phyloP scores from a whole-genome alignment of 2,113 vertebrate species.

The Pedionomus torquatus region DNA sequence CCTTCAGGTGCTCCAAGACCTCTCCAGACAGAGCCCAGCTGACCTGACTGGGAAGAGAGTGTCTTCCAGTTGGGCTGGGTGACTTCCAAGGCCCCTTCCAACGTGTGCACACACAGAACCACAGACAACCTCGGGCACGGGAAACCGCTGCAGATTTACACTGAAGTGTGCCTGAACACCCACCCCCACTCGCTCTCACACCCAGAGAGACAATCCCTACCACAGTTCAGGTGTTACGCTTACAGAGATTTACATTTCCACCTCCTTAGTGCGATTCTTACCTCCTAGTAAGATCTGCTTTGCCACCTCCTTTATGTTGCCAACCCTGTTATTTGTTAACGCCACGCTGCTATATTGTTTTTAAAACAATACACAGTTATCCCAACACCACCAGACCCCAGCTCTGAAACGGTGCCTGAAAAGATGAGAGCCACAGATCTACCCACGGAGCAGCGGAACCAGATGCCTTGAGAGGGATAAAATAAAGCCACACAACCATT shows the following conservation, averaged over 20 bases:
- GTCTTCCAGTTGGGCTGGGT: not conserved
- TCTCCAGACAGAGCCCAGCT: not conserved
- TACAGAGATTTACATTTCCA: not conserved
- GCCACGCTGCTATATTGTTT: not conserved
- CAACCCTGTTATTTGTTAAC: not conserved
- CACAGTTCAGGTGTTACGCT: not conserved
- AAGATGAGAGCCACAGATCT: not conserved
- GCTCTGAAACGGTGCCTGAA: not conserved
- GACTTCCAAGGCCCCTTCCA: not conserved
- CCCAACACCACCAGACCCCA: not conserved
- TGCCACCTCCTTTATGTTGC: not conserved
- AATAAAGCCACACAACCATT: not conserved
- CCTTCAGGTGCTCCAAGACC: not conserved
- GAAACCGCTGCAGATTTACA: not conserved
- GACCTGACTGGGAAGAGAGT: rapidly evolving
- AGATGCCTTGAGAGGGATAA: not conserved
- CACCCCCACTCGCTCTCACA: not conserved
- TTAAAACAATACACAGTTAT: not conserved
- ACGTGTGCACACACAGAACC: not conserved
- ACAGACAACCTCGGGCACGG: not conserved
- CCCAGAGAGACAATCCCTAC: not conserved
- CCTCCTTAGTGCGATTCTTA: not conserved
- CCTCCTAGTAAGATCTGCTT: not conserved
- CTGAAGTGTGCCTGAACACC: not conserved
- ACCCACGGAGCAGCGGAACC: not conserved